phyloP scores from a whole-genome alignment of 1,140 invertebrate species.

The Paraescarpia echinospica region DNA sequence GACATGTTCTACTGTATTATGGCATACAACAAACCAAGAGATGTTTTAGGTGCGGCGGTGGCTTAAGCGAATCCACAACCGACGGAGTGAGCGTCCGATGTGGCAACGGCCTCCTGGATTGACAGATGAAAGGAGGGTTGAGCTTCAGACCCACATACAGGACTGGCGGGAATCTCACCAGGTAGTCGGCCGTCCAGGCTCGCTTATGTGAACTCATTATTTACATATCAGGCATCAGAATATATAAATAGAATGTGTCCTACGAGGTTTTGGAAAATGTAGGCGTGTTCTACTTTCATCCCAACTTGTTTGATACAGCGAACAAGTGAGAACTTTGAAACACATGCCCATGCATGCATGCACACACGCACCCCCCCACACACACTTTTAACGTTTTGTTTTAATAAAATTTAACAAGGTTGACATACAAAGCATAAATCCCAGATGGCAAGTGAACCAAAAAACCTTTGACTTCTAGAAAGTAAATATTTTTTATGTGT shows the following conservation, averaged over 20 bases:
- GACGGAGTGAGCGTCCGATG: constrained; percentile 35
- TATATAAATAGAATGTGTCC: background rate
- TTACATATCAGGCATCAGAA: background rate
- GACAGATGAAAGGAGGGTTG: constrained; percentile 48
- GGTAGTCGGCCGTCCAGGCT: constrained; percentile 29
- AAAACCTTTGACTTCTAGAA: too few species aligned
- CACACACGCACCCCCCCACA: too few species aligned
- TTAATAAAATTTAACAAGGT: too few species aligned
- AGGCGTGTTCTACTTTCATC: too few species aligned
- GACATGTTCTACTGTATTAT: too few species aligned
- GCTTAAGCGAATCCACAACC: constrained; percentile 40
- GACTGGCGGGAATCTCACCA: constrained; percentile 49
- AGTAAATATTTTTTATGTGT: too few species aligned
- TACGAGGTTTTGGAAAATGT: too few species aligned
- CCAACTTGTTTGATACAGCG: background rate
- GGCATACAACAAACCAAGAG: too few species aligned
- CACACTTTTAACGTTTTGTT: too few species aligned
- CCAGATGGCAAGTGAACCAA: background rate
- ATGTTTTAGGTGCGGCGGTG: constrained; percentile 44
- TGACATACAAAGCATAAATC: too few species aligned
- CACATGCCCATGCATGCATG: too few species aligned
- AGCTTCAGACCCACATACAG: constrained; percentile 46
- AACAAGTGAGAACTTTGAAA: too few species aligned
- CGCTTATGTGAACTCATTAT: background rate
- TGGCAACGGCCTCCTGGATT: constrained; percentile 48